Percentiles rank a stretch among this genome's conserved stretches.
These are phyloP conservation scores for Henricia sp. DNA, from an alignment of 53 echinoderm and acorn worm genomes.

Conservation along the genomic window DNA sequence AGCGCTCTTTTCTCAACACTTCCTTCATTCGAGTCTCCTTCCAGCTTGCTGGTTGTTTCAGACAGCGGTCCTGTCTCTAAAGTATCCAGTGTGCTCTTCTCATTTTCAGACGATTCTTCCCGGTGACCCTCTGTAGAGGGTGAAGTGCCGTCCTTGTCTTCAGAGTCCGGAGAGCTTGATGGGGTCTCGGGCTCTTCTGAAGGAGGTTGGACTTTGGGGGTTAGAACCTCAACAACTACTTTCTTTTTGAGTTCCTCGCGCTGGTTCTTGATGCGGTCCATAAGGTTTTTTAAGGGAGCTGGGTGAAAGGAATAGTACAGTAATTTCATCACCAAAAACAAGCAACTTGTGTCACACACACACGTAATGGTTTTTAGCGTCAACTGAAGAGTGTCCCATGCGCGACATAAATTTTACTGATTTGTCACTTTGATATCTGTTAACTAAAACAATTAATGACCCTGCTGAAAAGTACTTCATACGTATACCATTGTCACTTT, in stretches of 20 bases:
- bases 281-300: slow-evolving; percentile 76
- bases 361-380: too few relatives aligned
- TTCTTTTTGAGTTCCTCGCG: slow-evolving; percentile 68
- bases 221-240: slow-evolving; percentile 13
- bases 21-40: background rate
- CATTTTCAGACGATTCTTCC: slow-evolving; percentile 11
- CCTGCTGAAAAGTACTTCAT: too few relatives aligned
- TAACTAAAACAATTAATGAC: too few relatives aligned
- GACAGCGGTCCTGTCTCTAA: slow-evolving; percentile 80
- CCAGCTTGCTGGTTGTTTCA: slow-evolving; percentile 30
- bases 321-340: too few relatives aligned
- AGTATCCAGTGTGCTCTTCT: slow-evolving; percentile 45
- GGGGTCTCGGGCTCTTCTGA: slow-evolving; percentile 9
- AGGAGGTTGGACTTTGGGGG: background rate
- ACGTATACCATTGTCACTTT: too few relatives aligned
- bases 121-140: slow-evolving; percentile 15
- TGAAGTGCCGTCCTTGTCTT: background rate
- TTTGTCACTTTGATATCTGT: too few relatives aligned
- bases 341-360: too few relatives aligned
- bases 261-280: slow-evolving; percentile 74
- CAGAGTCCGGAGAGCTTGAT: background rate
- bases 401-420: too few relatives aligned
- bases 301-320: too few relatives aligned
- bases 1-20: slow-evolving; percentile 29
- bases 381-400: too few relatives aligned